A percentile compares a stretch with the other conserved stretches of the same genome.
Evolutionary conservation across 2,797 vertebrate species (phyloP).

Genomic region (Spinibarbus caldwelli): DNA sequence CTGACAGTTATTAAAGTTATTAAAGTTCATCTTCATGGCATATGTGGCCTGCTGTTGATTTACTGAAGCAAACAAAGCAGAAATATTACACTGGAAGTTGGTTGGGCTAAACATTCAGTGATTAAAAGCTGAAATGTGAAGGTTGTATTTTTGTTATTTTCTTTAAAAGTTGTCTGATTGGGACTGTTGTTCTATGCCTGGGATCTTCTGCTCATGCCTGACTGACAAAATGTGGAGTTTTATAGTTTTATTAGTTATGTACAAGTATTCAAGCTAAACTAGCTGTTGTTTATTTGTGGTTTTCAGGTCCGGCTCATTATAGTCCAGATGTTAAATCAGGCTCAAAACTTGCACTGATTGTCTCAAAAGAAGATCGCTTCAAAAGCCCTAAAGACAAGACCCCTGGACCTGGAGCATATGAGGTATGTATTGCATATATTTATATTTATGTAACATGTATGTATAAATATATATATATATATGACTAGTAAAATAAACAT

Average conservation of each 20-base stretch:
- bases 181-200: background rate
- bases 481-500: no score
- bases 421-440: conserved; percentile 61
- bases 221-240: background rate
- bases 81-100: no score
- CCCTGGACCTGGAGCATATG: conserved; percentile 71
- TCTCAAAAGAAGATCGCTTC: conserved; percentile 72
- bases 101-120: background rate
- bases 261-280: background rate
- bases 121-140: background rate
- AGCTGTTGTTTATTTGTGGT: background rate
- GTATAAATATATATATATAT: no score
- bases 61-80: background rate
- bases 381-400: conserved; percentile 63
- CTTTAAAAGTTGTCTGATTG: background rate
- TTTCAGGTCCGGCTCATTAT: conserved; percentile 72
- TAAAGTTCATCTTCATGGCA: background rate
- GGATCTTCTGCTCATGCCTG: background rate
- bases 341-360: conserved; percentile 68
- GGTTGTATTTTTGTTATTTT: background rate
- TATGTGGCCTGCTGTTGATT: background rate
- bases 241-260: no score
- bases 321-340: conserved; percentile 63
- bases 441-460: background rate
- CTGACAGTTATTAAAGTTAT: no score